phyloP scores from a whole-genome alignment of 2,888 invertebrate species.

The Eupsilia transversa region DNA sequence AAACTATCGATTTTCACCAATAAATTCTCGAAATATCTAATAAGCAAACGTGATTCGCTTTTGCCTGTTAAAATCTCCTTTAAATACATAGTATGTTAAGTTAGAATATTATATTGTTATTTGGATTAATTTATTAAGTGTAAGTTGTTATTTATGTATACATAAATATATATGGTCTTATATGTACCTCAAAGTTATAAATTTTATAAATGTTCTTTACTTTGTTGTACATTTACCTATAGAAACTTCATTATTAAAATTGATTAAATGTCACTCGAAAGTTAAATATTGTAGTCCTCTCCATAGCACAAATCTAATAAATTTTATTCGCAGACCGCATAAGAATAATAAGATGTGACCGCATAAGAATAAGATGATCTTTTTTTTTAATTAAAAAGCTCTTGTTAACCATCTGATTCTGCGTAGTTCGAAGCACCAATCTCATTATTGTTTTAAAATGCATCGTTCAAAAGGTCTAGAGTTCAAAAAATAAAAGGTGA shows the following conservation, averaged over 20 bases:
- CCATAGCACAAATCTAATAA: not conserved
- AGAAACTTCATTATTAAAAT: too few species aligned
- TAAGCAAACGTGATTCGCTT: not conserved
- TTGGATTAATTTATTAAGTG: not conserved
- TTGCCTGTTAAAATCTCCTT: not conserved
- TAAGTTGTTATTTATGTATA: not conserved
- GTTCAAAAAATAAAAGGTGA: slow-evolving; percentile 2
- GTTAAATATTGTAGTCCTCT: not conserved
- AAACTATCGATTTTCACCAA: not conserved
- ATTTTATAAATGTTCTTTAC: too few species aligned
- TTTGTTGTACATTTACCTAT: too few species aligned
- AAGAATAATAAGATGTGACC: too few species aligned
- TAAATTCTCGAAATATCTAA: not conserved
- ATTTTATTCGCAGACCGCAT: too few species aligned
- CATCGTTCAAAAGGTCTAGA: not conserved
- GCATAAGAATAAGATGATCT: too few species aligned
- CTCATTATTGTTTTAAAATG: slow-evolving; percentile 11
- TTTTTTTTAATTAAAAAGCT: too few species aligned
- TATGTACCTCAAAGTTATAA: too few species aligned
- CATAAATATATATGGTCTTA: too few species aligned
- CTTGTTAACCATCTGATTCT: not conserved
- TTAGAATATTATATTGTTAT: not conserved
- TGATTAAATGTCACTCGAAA: not conserved
- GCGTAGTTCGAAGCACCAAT: not conserved
- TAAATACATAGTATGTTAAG: not conserved